These are phyloP conservation scores for Alca torda DNA, from an alignment of 2,797 vertebrate species.

Conservation along the genomic window DNA sequence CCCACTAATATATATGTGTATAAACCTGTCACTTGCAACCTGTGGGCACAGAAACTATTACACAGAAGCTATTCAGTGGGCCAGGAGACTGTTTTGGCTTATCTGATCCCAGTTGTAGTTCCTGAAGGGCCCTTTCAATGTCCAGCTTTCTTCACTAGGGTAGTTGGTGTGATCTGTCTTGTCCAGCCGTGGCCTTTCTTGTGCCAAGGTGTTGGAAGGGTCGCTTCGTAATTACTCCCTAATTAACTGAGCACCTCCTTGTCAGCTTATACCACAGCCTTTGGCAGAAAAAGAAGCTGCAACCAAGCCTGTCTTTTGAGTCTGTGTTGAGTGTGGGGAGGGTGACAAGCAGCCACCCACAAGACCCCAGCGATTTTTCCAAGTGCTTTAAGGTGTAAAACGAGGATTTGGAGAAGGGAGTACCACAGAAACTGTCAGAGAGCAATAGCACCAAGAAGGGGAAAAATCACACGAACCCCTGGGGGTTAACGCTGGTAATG, in stretches of 20 bases:
- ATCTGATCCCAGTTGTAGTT: not conserved
- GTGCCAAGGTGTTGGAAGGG: not conserved
- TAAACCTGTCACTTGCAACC: not conserved
- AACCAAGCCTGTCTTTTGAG: not conserved
- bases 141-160: not conserved
- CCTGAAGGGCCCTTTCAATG: not conserved
- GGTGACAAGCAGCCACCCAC: not conserved
- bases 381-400: not conserved
- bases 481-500: not conserved
- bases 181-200: not conserved
- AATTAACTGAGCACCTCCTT: not conserved
- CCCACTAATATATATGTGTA: not conserved
- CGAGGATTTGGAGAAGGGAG: not conserved
- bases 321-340: not conserved
- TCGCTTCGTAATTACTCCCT: not conserved
- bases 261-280: not conserved
- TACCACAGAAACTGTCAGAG: not conserved
- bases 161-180: not conserved
- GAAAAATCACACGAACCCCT: not conserved
- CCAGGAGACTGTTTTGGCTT: not conserved
- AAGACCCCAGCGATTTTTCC: not conserved
- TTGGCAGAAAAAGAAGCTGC: not conserved
- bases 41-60: not conserved
- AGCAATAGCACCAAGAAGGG: not conserved
- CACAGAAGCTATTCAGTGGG: not conserved